A percentile compares a stretch with the other conserved stretches of the same genome.
Conservation (phyloP, 2,888 invertebrate genomes). For the Drosophila mimetica region DNA sequence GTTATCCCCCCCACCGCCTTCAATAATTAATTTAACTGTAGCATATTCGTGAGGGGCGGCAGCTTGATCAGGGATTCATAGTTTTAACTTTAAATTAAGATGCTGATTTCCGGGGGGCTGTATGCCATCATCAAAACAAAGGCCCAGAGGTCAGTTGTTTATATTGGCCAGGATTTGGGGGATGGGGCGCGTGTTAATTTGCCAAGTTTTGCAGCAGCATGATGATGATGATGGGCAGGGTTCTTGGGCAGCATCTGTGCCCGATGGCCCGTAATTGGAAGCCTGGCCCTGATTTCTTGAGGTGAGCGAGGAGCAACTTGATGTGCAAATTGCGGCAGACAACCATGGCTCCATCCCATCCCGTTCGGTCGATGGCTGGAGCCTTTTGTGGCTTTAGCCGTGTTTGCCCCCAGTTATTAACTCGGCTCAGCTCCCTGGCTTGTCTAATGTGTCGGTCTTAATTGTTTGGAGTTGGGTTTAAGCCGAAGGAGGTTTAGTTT, state of each 20-base stretch:
- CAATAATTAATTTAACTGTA: slow-evolving; percentile 76
- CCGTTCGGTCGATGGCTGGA: not conserved
- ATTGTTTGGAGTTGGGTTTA: slow-evolving; percentile 26
- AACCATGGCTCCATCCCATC: slow-evolving; percentile 7
- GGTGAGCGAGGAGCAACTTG: slow-evolving; percentile 42
- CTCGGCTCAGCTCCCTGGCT: slow-evolving; percentile 23
- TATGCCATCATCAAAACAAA: slow-evolving; percentile 40
- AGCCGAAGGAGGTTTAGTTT: slow-evolving; percentile 4
- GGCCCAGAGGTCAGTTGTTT: slow-evolving; percentile 69
- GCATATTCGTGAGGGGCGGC: slow-evolving; percentile 54
- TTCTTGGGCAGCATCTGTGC: slow-evolving; percentile 55
- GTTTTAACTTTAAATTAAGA: slow-evolving; percentile 72
- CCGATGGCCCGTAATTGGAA: slow-evolving; percentile 74
- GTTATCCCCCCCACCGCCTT: slow-evolving; percentile 37
- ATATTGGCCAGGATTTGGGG: slow-evolving; percentile 41
- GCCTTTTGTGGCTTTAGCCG: slow-evolving; percentile 42
- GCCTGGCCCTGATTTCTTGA: slow-evolving; percentile 59
- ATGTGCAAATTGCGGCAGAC: slow-evolving; percentile 51
- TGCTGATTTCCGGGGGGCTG: slow-evolving; percentile 30
- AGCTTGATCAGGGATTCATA: slow-evolving; percentile 76
- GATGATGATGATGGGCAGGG: slow-evolving; percentile 6
- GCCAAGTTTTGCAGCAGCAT: slow-evolving; percentile 55
- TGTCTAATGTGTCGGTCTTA: slow-evolving; percentile 28
- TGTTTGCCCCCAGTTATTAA: slow-evolving; percentile 30
- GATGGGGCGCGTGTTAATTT: slow-evolving; percentile 70